phyloP scores from a whole-genome alignment of 1,140 invertebrate genomes.

The Panagrolaimus sp. region DNA sequence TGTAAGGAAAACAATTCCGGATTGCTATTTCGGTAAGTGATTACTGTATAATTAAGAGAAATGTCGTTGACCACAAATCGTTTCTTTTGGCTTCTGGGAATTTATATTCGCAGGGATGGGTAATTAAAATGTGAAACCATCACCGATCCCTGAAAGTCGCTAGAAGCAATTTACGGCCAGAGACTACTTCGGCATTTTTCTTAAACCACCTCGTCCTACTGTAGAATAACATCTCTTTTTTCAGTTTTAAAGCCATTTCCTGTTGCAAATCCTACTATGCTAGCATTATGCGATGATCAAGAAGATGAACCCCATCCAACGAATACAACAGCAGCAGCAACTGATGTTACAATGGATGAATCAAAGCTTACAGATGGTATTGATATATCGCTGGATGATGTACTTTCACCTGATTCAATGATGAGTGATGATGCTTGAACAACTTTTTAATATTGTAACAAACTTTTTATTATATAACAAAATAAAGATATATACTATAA shows the following conservation, averaged over 20 bases:
- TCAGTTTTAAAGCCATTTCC: slow-evolving; percentile 7
- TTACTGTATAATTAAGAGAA: too few species aligned
- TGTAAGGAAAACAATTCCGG: background rate
- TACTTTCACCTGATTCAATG: background rate
- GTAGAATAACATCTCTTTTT: background rate
- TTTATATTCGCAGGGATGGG: too few species aligned
- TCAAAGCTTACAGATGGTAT: background rate
- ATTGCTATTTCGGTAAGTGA: background rate
- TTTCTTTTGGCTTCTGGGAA: too few species aligned
- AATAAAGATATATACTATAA: too few species aligned
- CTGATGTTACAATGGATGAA: background rate
- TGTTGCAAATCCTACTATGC: background rate
- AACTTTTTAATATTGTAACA: background rate
- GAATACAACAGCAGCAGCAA: too few species aligned
- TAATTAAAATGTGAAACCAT: too few species aligned
- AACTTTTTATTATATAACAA: background rate
- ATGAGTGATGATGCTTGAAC: background rate
- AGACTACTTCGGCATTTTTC: too few species aligned
- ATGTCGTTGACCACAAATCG: too few species aligned
- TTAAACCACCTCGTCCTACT: too few species aligned
- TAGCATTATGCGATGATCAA: background rate
- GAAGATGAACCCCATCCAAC: background rate
- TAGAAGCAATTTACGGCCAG: too few species aligned
- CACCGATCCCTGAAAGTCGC: too few species aligned
- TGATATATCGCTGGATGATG: background rate